Base-by-base conservation (phyloP, 2,888 invertebrate species). In the Chrysomela aeneicollis region DNA sequence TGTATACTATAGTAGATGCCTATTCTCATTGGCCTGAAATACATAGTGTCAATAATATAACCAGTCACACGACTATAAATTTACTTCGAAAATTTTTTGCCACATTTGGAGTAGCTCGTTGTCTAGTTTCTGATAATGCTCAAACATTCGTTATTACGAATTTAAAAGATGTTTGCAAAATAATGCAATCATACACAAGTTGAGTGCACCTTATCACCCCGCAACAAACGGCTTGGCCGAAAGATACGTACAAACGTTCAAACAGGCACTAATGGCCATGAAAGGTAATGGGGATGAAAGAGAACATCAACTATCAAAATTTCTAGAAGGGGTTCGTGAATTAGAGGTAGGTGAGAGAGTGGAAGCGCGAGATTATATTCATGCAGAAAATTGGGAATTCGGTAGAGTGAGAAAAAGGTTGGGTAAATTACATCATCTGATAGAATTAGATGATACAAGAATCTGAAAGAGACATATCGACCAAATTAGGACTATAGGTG, bases 181-280 rank as follows among this genome's bases (percentile, higher is more conserved):
- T 3, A 70, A 70, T 58, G 65, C 69, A 10, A 70, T 71, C 30
- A 51, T 32, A 30, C 69, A 69, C 57, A 67, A 70, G 53, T 19
- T 58, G 8, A 66, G 64, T 18, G 71, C 72, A 18, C 71, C 71
- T 0, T 73, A 72, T 59, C 71, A 73, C 37, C 70, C 71, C 8
- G 68, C 71, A 22, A 70, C 72, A 17, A 75, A 76, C 59, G 69
- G 69, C 12, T 63, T 66, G 58, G 71, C 66, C 1, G 67, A 73
- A 53, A 46, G 72, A n/a, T 73, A 66, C 49, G 64, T 73, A 26
- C 26, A 26, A 26, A 26, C 26, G 26, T 26, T 26, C 6, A 26
- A 26, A 26, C 26, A 26, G 6, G 26, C 26, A 5, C 26, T 26
- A 5, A 26, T 3, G 26, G 26, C 26, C 4, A 26, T 26, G 26